A percentile compares a stretch with the other conserved stretches of the same genome.
Evolutionary conservation across 2,888 invertebrate species (phyloP).

Genomic region (Rhingia rostrata): DNA sequence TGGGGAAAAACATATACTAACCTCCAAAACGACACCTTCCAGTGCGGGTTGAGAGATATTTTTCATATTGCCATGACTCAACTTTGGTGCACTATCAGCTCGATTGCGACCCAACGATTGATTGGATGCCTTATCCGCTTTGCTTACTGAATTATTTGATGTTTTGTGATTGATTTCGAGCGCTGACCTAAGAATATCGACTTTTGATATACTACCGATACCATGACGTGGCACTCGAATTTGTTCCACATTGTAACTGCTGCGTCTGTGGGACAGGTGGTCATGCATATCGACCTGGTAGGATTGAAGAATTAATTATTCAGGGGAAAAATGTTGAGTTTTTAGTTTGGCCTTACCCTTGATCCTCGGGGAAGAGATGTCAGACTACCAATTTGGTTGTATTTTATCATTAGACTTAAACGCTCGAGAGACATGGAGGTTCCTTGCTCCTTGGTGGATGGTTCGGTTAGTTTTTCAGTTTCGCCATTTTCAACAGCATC

Average conservation of each 20-base stretch:
- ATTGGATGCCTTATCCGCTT: conserved; percentile 85
- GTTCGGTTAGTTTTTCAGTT: conserved; percentile 87
- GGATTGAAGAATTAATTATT: background rate
- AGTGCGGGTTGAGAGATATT: conserved; percentile 86
- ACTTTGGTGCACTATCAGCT: conserved; percentile 86
- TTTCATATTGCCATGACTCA: conserved; percentile 84
- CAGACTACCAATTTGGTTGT: conserved; percentile 90
- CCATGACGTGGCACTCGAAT: conserved; percentile 79
- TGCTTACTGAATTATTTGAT: conserved; percentile 84
- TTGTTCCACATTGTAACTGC: conserved; percentile 83
- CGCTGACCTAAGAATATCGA: conserved; percentile 88
- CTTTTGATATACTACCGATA: conserved; percentile 84
- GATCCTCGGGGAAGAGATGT: conserved; percentile 88
- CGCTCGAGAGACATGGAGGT: conserved; percentile 89
- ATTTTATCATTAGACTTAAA: conserved; percentile 89
- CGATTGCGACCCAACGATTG: conserved; percentile 85
- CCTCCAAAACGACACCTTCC: conserved; percentile 85
- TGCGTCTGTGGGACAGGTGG: conserved; percentile 82
- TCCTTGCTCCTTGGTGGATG: conserved; percentile 87
- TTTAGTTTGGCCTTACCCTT: conserved; percentile 81
- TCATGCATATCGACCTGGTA: conserved; percentile 82
- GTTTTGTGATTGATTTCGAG: conserved; percentile 87
- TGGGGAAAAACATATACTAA: conserved; percentile 77
- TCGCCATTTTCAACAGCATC: conserved; percentile 85
- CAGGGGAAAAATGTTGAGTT: background rate